Conservation (phyloP, 2,797 vertebrate species). For the Psittacula echo region DNA sequence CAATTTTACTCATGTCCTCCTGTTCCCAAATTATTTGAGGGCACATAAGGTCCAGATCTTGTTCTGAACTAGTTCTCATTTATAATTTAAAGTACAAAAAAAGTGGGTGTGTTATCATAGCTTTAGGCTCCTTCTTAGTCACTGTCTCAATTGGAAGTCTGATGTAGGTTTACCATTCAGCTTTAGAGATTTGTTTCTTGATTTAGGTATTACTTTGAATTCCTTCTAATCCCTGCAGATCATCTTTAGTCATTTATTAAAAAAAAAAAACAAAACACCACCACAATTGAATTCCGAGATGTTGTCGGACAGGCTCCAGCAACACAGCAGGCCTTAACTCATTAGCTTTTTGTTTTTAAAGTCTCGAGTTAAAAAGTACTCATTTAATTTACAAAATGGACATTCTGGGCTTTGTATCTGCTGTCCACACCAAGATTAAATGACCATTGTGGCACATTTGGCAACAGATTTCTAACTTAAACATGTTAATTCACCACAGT, state of each 20-base stretch:
- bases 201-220: background rate
- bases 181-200: conserved; percentile 29
- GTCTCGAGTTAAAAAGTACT: background rate
- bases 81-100: background rate
- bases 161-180: background rate
- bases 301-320: background rate
- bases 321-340: background rate
- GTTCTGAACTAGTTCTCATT: background rate
- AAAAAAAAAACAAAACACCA: background rate
- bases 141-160: background rate
- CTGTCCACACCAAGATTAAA: background rate
- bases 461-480: background rate
- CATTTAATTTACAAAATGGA: background rate
- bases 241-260: background rate
- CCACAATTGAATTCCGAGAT: background rate
- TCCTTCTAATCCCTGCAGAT: conserved; percentile 11
- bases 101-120: background rate
- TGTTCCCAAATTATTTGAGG: background rate
- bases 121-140: background rate
- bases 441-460: background rate
- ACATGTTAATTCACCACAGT: background rate
- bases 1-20: background rate
- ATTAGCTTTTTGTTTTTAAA: background rate
- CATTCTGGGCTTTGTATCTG: background rate
- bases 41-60: background rate